A percentile compares a stretch with the other conserved stretches of the same genome.
Evolutionary conservation across 2,797 vertebrate genomes (phyloP).

Genomic region (Lutjanus argentimaculatus): DNA sequence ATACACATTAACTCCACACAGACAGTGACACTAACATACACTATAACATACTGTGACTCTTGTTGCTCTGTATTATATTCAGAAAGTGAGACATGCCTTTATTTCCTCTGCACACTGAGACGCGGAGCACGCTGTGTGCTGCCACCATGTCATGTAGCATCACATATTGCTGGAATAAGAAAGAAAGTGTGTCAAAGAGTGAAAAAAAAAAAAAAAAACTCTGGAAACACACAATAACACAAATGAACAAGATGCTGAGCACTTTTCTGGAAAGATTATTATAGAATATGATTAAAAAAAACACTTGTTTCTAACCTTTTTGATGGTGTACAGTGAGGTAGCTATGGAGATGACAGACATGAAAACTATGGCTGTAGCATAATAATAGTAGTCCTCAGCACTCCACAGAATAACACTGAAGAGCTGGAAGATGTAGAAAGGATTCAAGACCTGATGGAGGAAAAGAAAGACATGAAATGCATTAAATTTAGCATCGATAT

Average conservation of each 20-base stretch:
- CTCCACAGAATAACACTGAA: constrained; percentile 97
- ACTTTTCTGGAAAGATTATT: neutral
- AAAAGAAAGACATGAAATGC: neutral
- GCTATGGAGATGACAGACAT: constrained; percentile 96
- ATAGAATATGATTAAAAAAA: neutral
- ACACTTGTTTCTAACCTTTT: constrained; percentile 88
- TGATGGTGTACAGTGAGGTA: constrained; percentile 96
- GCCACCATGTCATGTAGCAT: constrained; percentile 97
- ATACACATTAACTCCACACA: too few species aligned
- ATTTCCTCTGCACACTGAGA: constrained; percentile 91
- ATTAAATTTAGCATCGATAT: too few species aligned
- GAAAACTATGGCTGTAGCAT: constrained; percentile 93
- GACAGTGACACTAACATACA: neutral
- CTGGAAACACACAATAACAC: neutral
- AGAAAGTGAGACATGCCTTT: constrained; percentile 83
- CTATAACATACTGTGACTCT: neutral
- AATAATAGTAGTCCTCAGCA: constrained; percentile 94
- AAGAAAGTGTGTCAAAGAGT: neutral
- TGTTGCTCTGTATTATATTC: neutral
- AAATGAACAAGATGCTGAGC: neutral
- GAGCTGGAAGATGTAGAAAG: constrained; percentile 99
- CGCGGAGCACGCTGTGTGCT: constrained; percentile 91
- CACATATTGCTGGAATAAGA: constrained; percentile 91
- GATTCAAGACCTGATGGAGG: constrained; percentile 93
- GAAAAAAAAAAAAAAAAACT: neutral